Evolutionary conservation across 2,113 vertebrate species (phyloP), one percentile per base, ranked within the genome.

Genomic region (Hypomesus transpacificus): DNA sequence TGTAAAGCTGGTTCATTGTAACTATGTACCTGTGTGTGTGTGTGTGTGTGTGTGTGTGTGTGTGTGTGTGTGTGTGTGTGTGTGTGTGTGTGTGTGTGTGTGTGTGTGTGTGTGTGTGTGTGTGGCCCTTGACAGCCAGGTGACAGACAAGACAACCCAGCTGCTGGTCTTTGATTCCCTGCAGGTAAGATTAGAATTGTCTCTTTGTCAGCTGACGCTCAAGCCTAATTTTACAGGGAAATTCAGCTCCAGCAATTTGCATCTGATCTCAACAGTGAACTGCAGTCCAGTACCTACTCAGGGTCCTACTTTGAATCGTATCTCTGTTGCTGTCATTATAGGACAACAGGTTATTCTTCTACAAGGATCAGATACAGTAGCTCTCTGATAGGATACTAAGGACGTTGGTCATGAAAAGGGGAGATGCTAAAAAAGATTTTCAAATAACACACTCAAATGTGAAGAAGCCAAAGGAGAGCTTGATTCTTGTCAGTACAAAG

Each of bases 251-350:
- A 20, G 34, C 68, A 57, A 73, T 78, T 78, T 78, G 26, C 73
- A 82, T 73, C 16, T 34, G 61, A n/a, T 28, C 22, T 46, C 39
- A 26, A 14, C 69, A 76, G 63, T 20, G 60, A 34, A 39, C 52
- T 22, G 59, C n/a, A 69, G 20, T 13, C 57, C n/a, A 3, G 24
- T 52, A 61, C 46, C 52, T 51, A 53, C 46, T 26, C 39, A 18
- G 26, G 17, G 22, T 69, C 71, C 75, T 80, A 46, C 77, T 86
- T 84, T 86, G 78, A 86, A 84, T 85, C 70, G 56, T 87, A 83
- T 87, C 86, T 82, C 51, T 26, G 34, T 28, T 34, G 17, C 61
- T 34, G 61, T 63, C 7, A 18, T 21, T 52, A 5, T 20, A 9
- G 3, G 54, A 70, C 69, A 60, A 70, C 67, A 67, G 28, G 28